Conservation (phyloP, 2,113 vertebrate genomes). For the Phasianus colchicus region DNA sequence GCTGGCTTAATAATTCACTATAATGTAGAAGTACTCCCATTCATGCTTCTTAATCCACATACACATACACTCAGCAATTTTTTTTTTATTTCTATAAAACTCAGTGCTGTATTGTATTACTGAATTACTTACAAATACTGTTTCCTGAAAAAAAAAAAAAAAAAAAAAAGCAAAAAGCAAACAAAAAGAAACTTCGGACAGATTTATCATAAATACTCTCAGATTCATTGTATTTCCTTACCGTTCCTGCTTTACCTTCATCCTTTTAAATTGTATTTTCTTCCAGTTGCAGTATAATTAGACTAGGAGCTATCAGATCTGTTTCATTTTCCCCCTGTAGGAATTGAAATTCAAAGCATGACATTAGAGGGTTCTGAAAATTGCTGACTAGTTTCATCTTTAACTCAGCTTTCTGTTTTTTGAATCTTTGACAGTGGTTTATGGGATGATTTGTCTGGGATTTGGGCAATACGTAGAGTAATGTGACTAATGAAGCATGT, state of each 20-base stretch:
- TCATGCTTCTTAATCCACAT: background rate
- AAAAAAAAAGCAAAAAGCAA: background rate
- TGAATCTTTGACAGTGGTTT: background rate
- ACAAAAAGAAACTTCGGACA: background rate
- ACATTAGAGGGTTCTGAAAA: background rate
- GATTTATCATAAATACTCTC: background rate
- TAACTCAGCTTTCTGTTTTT: background rate
- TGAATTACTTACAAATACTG: background rate
- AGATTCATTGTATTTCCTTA: background rate
- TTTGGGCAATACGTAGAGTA: background rate
- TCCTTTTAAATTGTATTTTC: background rate
- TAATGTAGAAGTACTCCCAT: background rate
- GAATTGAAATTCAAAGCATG: constrained; percentile 31
- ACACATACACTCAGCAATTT: background rate
- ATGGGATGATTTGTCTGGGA: no score
- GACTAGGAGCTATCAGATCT: background rate
- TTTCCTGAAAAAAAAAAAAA: background rate
- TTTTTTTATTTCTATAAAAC: background rate
- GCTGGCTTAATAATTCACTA: background rate
- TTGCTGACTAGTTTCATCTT: constrained; percentile 5
- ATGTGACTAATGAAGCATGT: background rate
- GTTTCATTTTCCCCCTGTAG: background rate
- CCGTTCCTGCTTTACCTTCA: background rate
- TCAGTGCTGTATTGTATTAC: background rate
- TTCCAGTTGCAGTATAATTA: background rate